Evolutionary conservation across 2,113 vertebrate species (phyloP).

Genomic region (Syngnathus floridae): DNA sequence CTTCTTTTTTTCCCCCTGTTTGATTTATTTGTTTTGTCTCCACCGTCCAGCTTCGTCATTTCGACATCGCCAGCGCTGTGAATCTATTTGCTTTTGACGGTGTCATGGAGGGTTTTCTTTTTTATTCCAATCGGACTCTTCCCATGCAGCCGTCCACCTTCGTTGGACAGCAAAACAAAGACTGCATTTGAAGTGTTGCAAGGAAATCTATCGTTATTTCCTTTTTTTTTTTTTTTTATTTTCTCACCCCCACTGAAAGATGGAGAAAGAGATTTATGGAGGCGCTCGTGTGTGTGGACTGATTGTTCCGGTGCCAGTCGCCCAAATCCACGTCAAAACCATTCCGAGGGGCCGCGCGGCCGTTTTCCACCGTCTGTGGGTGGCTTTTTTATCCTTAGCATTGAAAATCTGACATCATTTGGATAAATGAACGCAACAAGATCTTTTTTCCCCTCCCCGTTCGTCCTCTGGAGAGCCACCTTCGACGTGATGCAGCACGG

Average conservation of each 20-base stretch:
- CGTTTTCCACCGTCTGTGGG: slow-evolving; percentile 47
- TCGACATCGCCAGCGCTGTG: slow-evolving; percentile 26
- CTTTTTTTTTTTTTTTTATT: not conserved
- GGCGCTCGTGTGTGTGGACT: slow-evolving; percentile 51
- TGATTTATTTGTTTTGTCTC: not conserved
- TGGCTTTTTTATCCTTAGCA: slow-evolving; percentile 54
- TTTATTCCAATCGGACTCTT: slow-evolving; percentile 43
- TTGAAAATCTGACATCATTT: slow-evolving; percentile 65
- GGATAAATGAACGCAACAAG: slow-evolving; percentile 42
- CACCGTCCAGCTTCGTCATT: not conserved
- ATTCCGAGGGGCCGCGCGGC: slow-evolving; percentile 55
- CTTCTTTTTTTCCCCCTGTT: not conserved
- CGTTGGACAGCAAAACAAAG: slow-evolving; percentile 60
- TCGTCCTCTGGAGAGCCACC: slow-evolving; percentile 36
- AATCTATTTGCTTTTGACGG: not conserved
- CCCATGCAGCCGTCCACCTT: slow-evolving; percentile 26
- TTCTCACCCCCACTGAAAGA: slow-evolving; percentile 27
- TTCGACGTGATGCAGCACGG: slow-evolving; percentile 60
- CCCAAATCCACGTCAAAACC: slow-evolving; percentile 45
- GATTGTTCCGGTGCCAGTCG: slow-evolving; percentile 51
- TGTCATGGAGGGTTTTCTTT: slow-evolving; percentile 43
- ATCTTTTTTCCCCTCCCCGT: slow-evolving; percentile 18
- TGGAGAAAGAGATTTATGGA: slow-evolving; percentile 43
- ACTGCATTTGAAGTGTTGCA: slow-evolving; percentile 45
- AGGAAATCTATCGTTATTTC: slow-evolving; percentile 32